These are phyloP conservation scores for Hystrix cristata DNA, from an alignment of 2,113 vertebrate genomes.

Conservation along the genomic window DNA sequence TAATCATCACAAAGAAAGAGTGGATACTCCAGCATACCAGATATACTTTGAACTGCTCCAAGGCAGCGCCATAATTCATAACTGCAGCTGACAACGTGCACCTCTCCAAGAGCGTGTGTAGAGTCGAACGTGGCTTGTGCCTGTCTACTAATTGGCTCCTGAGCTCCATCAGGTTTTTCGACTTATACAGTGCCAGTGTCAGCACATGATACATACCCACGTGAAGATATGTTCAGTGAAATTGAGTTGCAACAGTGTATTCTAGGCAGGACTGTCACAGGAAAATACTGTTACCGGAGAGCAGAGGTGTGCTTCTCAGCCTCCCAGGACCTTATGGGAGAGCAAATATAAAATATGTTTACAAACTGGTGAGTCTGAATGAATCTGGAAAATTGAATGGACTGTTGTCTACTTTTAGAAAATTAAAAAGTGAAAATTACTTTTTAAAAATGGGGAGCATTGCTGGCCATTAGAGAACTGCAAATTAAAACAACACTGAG, in stretches of 20 bases:
- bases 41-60: not conserved
- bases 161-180: not conserved
- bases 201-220: rapidly evolving
- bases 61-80: not conserved
- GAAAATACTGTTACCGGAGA: not conserved
- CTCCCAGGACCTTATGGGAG: not conserved
- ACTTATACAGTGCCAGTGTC: not conserved
- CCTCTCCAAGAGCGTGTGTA: too few species aligned
- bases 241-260: not conserved
- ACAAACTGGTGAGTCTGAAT: not conserved
- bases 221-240: rapidly evolving
- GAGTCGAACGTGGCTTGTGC: rapidly evolving
- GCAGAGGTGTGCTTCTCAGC: not conserved
- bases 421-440: not conserved
- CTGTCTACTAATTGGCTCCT: not conserved
- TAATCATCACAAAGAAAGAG: not conserved
- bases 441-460: not conserved
- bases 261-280: not conserved
- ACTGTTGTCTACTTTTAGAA: not conserved
- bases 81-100: rapidly evolving
- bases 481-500: not conserved
- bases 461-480: not conserved
- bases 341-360: not conserved
- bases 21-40: not conserved
- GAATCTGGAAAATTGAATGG: not conserved